Evolutionary conservation across 1,140 invertebrate genomes (phyloP).

Genomic region (Galleria mellonella): DNA sequence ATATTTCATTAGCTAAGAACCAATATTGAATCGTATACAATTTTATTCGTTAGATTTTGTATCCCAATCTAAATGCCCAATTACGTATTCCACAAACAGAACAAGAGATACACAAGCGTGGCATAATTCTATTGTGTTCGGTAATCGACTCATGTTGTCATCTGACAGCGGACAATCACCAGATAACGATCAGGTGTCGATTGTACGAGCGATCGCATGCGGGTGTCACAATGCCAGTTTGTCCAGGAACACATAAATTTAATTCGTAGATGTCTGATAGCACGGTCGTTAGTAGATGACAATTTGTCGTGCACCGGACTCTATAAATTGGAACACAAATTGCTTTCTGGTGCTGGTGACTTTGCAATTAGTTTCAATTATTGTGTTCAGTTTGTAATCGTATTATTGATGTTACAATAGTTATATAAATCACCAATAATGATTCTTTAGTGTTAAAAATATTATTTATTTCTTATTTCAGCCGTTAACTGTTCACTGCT

Average conservation of each 20-base stretch:
- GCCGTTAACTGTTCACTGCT: no score
- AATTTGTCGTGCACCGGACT: background rate
- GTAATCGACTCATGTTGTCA: no score
- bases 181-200: constrained; percentile 1
- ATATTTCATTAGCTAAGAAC: no score
- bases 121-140: constrained; percentile 1
- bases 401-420: no score
- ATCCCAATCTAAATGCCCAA: background rate
- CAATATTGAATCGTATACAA: no score
- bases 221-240: constrained; percentile 1
- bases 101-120: background rate
- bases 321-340: background rate
- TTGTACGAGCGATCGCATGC: background rate
- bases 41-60: no score
- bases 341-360: background rate
- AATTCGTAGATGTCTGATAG: constrained; percentile 1
- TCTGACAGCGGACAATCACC: no score
- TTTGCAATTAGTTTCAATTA: constrained; percentile 5
- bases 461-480: no score
- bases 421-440: no score
- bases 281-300: background rate
- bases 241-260: constrained; percentile 5
- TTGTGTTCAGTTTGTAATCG: no score
- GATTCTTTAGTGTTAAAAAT: no score
- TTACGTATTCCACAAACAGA: constrained; percentile 1